phyloP scores from a whole-genome alignment of 2,113 vertebrate genomes.

The Chitala chitala region DNA sequence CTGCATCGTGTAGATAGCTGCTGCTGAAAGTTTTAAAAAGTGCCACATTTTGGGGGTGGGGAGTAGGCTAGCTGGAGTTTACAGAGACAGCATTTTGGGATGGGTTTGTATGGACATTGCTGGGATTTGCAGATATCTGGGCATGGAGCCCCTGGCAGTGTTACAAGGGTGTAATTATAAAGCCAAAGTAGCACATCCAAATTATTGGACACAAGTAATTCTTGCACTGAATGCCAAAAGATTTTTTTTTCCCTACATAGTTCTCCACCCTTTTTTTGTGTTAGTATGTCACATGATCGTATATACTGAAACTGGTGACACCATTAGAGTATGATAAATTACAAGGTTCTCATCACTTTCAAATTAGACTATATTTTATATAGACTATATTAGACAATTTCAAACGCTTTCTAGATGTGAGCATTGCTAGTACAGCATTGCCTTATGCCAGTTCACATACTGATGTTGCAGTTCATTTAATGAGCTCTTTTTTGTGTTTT shows the following conservation, averaged over 20 bases:
- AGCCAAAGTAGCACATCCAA: constrained; percentile 2
- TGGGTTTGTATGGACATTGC: not conserved
- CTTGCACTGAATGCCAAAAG: not conserved
- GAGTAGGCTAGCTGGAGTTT: not conserved
- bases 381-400: not conserved
- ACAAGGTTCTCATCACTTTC: not conserved
- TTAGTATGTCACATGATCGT: too few species aligned
- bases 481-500: not conserved
- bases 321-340: too few species aligned
- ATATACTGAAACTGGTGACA: too few species aligned
- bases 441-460: not conserved
- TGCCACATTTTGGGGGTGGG: too few species aligned
- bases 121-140: constrained; percentile 10
- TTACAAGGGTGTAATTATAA: constrained; percentile 7
- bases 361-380: not conserved
- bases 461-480: not conserved
- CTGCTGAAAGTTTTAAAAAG: too few species aligned
- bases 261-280: too few species aligned
- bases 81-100: constrained; percentile 1
- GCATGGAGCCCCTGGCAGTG: constrained; percentile 7
- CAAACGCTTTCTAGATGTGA: too few species aligned
- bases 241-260: not conserved
- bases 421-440: too few species aligned
- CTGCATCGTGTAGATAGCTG: too few species aligned
- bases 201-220: not conserved